Percentiles rank a stretch among this genome's conserved stretches.
phyloP scores from a whole-genome alignment of 1,140 invertebrate genomes.

The Bacillus rossius region DNA sequence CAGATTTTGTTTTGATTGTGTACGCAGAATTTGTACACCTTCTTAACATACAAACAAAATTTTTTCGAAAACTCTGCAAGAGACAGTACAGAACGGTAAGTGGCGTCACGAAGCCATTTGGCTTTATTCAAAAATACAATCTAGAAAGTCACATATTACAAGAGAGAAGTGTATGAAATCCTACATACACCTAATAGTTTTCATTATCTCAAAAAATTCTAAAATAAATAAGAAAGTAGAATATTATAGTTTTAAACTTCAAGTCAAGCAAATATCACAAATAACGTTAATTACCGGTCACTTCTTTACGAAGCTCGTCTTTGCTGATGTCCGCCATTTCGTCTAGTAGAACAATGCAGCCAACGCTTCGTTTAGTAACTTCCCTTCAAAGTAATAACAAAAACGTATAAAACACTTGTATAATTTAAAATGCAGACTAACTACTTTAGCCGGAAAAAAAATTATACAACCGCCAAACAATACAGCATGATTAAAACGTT shows the following conservation, averaged over 20 bases:
- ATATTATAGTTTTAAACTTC: neutral
- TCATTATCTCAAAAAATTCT: conserved; percentile 3
- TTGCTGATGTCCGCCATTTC: conserved; percentile 61
- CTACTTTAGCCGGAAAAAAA: too few species aligned
- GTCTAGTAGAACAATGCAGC: conserved; percentile 12
- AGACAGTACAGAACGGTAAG: neutral
- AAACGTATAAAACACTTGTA: too few species aligned
- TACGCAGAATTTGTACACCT: too few species aligned
- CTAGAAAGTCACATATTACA: neutral
- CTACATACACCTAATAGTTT: conserved; percentile 1
- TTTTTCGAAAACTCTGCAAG: too few species aligned
- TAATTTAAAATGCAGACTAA: too few species aligned
- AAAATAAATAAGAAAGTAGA: conserved; percentile 4
- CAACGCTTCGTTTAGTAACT: too few species aligned
- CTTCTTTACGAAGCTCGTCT: conserved; percentile 62
- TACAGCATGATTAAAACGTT: too few species aligned
- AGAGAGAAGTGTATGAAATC: conserved; percentile 14
- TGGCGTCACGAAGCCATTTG: conserved; percentile 24
- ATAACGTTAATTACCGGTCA: conserved; percentile 54
- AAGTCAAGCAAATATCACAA: conserved; percentile 28
- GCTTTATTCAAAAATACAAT: conserved; percentile 9
- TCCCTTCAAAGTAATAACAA: too few species aligned
- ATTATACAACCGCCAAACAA: too few species aligned
- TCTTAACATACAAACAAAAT: too few species aligned
- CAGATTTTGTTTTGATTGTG: too few species aligned